These are phyloP conservation scores for Manduca sexta DNA, from an alignment of 1,140 invertebrate species.

Conservation along the genomic window DNA sequence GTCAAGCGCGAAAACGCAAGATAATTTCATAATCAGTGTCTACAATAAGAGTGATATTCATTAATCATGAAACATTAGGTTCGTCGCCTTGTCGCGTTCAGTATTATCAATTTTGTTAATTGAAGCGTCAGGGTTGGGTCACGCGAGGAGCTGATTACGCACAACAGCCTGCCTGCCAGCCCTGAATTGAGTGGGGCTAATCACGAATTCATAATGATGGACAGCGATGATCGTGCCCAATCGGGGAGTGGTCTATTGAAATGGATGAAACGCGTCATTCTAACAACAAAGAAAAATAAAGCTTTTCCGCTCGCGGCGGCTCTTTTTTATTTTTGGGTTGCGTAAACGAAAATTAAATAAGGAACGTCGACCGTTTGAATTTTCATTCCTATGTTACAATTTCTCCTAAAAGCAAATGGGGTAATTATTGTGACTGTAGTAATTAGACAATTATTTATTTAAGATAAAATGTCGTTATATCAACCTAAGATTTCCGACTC, in stretches of 20 bases:
- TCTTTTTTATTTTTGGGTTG: not conserved
- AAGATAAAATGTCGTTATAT: too few relatives aligned
- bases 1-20: too few relatives aligned
- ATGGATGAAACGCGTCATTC: not conserved
- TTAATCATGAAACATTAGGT: conserved; percentile 24
- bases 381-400: too few relatives aligned
- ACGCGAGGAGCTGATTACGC: conserved; percentile 42
- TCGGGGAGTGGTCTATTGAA: conserved; percentile 14
- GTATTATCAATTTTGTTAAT: conserved; percentile 56
- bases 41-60: conserved; percentile 1
- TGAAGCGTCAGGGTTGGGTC: conserved; percentile 35
- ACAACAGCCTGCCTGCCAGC: conserved; percentile 20
- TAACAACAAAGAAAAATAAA: not conserved
- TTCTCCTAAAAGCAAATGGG: too few relatives aligned
- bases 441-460: too few relatives aligned
- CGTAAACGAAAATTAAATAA: too few relatives aligned
- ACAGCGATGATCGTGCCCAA: conserved; percentile 18
- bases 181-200: conserved; percentile 33
- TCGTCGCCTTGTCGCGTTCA: conserved; percentile 29
- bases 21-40: too few relatives aligned
- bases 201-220: conserved; percentile 42
- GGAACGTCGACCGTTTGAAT: too few relatives aligned
- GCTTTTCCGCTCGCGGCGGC: not conserved
- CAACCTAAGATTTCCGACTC: too few relatives aligned
- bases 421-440: too few relatives aligned